Conservation (phyloP, 2,888 invertebrate genomes). For the Lasioglossum vierecki region DNA sequence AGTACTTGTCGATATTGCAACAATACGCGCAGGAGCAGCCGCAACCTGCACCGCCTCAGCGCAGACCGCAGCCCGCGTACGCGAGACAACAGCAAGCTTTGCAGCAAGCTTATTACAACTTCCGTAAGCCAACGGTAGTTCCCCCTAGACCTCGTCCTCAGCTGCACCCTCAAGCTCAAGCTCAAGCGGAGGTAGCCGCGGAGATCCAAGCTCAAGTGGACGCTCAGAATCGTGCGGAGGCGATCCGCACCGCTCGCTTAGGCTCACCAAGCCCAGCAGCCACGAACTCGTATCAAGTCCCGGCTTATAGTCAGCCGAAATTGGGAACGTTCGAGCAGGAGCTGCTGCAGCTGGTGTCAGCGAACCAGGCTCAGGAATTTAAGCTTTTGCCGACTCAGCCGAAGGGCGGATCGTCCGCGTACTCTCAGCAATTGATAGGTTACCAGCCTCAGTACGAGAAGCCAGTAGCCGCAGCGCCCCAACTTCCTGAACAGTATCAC, state of each 20-base stretch:
- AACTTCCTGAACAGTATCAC: constrained; percentile 78
- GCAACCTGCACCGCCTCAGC: constrained; percentile 67
- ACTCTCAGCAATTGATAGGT: constrained; percentile 72
- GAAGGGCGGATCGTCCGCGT: constrained; percentile 62
- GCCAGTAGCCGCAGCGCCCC: constrained; percentile 64
- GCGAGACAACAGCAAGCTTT: constrained; percentile 80
- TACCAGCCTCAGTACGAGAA: constrained; percentile 74
- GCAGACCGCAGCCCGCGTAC: constrained; percentile 76
- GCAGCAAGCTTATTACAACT: constrained; percentile 80
- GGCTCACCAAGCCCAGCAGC: constrained; percentile 66
- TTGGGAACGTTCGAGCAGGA: constrained; percentile 81
- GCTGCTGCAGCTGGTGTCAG: constrained; percentile 78
- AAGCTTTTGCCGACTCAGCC: constrained; percentile 73
- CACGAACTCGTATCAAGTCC: constrained; percentile 71
- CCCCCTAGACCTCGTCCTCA: constrained; percentile 77
- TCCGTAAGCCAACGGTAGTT: constrained; percentile 77
- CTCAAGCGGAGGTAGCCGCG: constrained; percentile 75
- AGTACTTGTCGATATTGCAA: constrained; percentile 75
- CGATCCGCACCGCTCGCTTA: constrained; percentile 70
- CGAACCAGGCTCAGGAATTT: constrained; percentile 81
- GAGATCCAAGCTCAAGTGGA: constrained; percentile 76
- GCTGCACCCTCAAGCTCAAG: constrained; percentile 76
- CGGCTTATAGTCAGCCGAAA: constrained; percentile 75
- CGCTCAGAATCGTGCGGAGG: constrained; percentile 75
- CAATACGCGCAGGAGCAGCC: constrained; percentile 77